Conservation (phyloP, 2,888 invertebrate species). For the Bimastos eiseni region DNA sequence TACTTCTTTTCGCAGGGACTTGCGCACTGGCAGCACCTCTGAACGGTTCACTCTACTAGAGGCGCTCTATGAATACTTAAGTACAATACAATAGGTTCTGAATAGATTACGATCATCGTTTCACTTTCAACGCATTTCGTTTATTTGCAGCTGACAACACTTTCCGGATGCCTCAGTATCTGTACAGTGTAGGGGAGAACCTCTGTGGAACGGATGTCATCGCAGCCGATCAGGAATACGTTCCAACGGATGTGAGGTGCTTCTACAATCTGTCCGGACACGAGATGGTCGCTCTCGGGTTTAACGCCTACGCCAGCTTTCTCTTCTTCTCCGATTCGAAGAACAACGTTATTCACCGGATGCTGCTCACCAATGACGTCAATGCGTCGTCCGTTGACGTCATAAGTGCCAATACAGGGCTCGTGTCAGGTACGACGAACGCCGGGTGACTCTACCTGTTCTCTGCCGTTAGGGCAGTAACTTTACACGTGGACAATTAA, state of each 20-base stretch:
- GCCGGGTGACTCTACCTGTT: not conserved
- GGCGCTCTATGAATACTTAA: too few species aligned
- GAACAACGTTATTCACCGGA: constrained; percentile 27
- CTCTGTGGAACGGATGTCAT: constrained; percentile 35
- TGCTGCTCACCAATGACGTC: constrained; percentile 7
- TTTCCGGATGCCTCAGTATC: constrained; percentile 35
- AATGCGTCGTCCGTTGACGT: constrained; percentile 22
- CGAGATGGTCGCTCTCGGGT: constrained; percentile 33
- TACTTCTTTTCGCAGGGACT: too few species aligned
- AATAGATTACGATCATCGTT: not conserved
- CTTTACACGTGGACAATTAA: not conserved
- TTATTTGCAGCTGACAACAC: not conserved
- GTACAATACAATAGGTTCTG: too few species aligned
- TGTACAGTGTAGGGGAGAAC: constrained; percentile 36
- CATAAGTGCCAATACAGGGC: constrained; percentile 29
- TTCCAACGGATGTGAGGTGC: constrained; percentile 21
- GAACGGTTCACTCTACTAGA: too few species aligned
- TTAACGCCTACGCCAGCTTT: constrained; percentile 33
- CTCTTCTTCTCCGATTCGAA: constrained; percentile 40
- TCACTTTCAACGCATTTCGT: not conserved
- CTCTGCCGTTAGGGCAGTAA: not conserved
- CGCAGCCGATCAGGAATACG: constrained; percentile 30
- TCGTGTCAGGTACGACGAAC: constrained; percentile 35
- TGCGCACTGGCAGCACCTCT: too few species aligned
- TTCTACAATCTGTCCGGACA: constrained; percentile 34